Base-by-base conservation (phyloP, 1,140 invertebrate species). In the Camponotus vicinus region DNA sequence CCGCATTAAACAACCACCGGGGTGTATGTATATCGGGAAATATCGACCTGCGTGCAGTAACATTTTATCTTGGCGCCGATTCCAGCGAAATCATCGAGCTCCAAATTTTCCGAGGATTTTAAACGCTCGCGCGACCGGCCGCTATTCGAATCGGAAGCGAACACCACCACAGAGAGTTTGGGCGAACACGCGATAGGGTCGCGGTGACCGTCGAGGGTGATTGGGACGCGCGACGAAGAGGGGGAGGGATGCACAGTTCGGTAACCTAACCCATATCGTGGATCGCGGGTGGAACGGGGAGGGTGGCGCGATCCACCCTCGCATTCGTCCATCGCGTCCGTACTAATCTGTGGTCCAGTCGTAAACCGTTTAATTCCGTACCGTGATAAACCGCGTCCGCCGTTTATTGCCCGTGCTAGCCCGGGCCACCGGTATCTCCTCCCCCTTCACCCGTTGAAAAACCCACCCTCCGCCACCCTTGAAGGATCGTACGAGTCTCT, bases 311-410 rank as follows among this genome's bases (percentile, higher is more conserved):
- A 90, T 63, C 89, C 84, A 91, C 89, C 89, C 89, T 88, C 87
- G 80, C 89, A 89, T 93, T 93, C 93, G 92, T 93, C 92, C 93
- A 93, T 94, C 93, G 92, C 93, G 91, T 92, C 92, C 91, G 92
- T 92, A 95, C 94, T 95, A 94, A 95, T 95, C 94, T 94, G 94
- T 93, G 93, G 94, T 94, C 92, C 93, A 95, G 93, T 95, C 94
- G 93, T 95, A 95, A 95, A 95, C 93, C 93, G 94, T 95, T 95
- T 95, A 94, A 95, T 95, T 95, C 94, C 94, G 94, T 94, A 94
- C 94, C 92, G 94, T 93, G 94, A 95, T 95, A 95, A 95, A 95
- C 94, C 92, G 93, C 90, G 91, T 87, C 88, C 87, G 88, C 87
- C 90, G 92, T 93, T 92, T 93, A 93, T 93, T 92, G 90, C 92